Conservation (phyloP, 92 coral and sea anemone species). For the Metridium senile region DNA sequence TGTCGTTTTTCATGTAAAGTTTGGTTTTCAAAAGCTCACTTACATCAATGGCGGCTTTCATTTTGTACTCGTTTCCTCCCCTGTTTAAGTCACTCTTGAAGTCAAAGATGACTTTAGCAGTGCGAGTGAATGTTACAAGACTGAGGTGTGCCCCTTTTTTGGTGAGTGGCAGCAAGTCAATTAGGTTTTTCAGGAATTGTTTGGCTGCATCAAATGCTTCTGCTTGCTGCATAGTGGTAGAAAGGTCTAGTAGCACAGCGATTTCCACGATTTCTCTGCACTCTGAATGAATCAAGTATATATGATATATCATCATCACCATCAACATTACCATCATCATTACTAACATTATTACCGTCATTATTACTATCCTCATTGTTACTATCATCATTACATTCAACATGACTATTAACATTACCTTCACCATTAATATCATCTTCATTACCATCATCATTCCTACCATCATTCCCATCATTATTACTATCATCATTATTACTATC, state of each 20-base stretch:
- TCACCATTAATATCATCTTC: no score
- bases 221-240: constrained; percentile 16
- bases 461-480: neutral
- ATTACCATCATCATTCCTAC: neutral
- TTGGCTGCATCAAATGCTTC: neutral
- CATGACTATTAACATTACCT: no score
- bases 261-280: constrained; percentile 25
- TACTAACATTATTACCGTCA: neutral
- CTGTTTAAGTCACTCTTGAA: constrained; percentile 8
- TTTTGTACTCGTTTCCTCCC: neutral
- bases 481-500: neutral
- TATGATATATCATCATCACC: neutral
- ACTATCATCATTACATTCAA: neutral
- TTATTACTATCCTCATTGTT: neutral
- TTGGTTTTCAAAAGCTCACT: no score
- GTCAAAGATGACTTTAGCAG: constrained; percentile 9
- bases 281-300: constrained; percentile 9
- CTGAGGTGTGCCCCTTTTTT: constrained; percentile 15
- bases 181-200: constrained; percentile 8
- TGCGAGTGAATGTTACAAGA: constrained; percentile 9
- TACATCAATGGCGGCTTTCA: constrained; percentile 22
- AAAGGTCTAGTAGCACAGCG: constrained; percentile 20
- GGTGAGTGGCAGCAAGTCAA: constrained; percentile 15
- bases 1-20: no score
- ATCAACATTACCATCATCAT: neutral